phyloP scores from a whole-genome alignment of 2,113 vertebrate species.

The Hemichromis elongatus region DNA sequence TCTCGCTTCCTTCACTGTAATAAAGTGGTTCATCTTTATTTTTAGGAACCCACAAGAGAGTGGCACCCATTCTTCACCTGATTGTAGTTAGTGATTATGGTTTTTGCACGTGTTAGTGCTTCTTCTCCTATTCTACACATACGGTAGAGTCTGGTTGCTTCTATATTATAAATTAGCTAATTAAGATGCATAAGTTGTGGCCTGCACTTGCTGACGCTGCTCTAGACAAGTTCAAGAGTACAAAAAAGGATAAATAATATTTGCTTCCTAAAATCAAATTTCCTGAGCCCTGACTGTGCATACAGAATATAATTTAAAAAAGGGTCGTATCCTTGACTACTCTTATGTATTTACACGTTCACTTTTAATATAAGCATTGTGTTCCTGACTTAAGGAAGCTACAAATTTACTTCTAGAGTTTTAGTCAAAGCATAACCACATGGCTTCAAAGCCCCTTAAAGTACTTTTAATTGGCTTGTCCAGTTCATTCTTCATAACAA shows the following conservation, averaged over 20 bases:
- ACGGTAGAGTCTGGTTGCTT: background rate
- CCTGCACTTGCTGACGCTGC: background rate
- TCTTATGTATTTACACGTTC: background rate
- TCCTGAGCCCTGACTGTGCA: conserved; percentile 1
- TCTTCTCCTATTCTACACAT: background rate
- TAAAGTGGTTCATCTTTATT: background rate
- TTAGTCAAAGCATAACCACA: background rate
- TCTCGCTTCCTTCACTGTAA: background rate
- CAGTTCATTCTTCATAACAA: background rate
- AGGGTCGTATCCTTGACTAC: background rate
- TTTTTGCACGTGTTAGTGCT: background rate
- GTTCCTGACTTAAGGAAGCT: background rate
- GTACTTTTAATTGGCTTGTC: background rate
- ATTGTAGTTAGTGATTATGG: background rate
- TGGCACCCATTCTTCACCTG: background rate
- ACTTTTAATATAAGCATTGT: background rate
- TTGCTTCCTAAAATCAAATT: background rate
- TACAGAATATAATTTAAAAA: background rate
- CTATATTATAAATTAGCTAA: background rate
- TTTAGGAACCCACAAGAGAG: background rate
- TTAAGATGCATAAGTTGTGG: background rate
- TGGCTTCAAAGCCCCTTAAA: background rate
- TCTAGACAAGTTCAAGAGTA: background rate
- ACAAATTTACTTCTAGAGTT: background rate
- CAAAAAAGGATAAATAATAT: background rate